Percentiles rank a stretch among this genome's conserved stretches.
phyloP scores from a whole-genome alignment of 2,113 vertebrate genomes.

The Syngnathus scovelli region DNA sequence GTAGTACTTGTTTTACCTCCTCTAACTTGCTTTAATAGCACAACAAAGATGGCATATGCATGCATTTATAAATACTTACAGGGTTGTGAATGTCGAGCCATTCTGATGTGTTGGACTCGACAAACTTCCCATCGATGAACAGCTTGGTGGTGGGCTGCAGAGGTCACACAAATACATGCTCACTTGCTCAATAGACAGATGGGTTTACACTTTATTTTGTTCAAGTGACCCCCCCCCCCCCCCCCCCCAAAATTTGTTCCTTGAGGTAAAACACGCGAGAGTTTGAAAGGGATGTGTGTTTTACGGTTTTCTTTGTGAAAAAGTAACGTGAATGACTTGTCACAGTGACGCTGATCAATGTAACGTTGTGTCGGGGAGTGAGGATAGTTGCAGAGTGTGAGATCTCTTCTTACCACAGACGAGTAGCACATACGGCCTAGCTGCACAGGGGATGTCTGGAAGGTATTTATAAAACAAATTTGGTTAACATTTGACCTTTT shows the following conservation, averaged over 20 bases:
- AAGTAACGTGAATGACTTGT: background rate
- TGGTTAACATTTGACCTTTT: background rate
- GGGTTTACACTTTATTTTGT: no score
- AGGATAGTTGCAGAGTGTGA: background rate
- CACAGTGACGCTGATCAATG: background rate
- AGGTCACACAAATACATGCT: conserved; percentile 33
- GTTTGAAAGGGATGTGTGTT: no score
- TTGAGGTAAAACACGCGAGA: no score
- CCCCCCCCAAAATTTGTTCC: no score
- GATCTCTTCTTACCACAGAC: conserved; percentile 57
- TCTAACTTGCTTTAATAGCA: background rate
- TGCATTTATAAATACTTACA: conserved; percentile 72
- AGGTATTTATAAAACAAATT: conserved; percentile 11
- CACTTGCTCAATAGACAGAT: conserved; percentile 1
- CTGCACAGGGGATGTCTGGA: conserved; percentile 48
- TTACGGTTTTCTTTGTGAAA: no score
- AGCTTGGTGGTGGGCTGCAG: conserved; percentile 89
- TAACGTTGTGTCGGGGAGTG: background rate
- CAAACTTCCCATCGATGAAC: conserved; percentile 95
- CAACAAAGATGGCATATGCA: conserved; percentile 1
- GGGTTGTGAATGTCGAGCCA: conserved; percentile 96
- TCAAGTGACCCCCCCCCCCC: no score
- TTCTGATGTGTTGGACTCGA: conserved; percentile 89
- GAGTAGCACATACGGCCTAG: conserved; percentile 65
- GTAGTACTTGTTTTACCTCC: background rate